Conservation (phyloP, 2,888 invertebrate species). For the Zaprionus bogoriensis region DNA sequence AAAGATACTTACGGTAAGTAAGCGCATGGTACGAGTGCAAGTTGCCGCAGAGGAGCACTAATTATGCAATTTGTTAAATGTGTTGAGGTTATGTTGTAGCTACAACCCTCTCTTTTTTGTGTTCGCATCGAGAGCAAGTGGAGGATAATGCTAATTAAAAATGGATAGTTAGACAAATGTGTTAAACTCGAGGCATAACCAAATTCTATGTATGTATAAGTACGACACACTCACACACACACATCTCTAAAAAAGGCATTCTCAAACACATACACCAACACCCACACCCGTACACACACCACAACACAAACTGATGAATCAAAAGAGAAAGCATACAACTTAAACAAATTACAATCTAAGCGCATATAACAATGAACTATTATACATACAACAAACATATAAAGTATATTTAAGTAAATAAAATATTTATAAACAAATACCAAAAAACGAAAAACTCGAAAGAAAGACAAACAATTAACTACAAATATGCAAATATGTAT, state of each 20-base stretch:
- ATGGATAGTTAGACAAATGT: constrained; percentile 75
- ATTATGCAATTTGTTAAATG: constrained; percentile 42
- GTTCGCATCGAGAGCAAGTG: constrained; percentile 62
- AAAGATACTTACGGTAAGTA: constrained; percentile 27
- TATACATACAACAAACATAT: constrained; percentile 63
- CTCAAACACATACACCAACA: constrained; percentile 22
- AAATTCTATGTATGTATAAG: constrained; percentile 59
- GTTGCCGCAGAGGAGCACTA: constrained; percentile 14
- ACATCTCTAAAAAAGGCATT: constrained; percentile 33
- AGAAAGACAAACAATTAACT: constrained; percentile 55
- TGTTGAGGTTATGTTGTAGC: constrained; percentile 33
- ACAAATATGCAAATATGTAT: constrained; percentile 49
- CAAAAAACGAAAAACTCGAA: constrained; percentile 15
- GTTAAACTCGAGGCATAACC: constrained; percentile 72
- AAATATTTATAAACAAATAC: constrained; percentile 67
- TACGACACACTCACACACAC: no score
- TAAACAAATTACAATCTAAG: constrained; percentile 73
- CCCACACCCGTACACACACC: constrained; percentile 21
- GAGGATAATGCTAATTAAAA: constrained; percentile 53
- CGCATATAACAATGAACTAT: constrained; percentile 75
- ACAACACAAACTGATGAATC: constrained; percentile 57
- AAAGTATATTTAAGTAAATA: constrained; percentile 69
- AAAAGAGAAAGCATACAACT: constrained; percentile 61
- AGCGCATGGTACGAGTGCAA: neutral
- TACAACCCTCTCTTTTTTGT: constrained; percentile 66